These are phyloP conservation scores for Leontocebus nigricollis DNA, from an alignment of 2,797 vertebrate genomes.

Conservation along the genomic window DNA sequence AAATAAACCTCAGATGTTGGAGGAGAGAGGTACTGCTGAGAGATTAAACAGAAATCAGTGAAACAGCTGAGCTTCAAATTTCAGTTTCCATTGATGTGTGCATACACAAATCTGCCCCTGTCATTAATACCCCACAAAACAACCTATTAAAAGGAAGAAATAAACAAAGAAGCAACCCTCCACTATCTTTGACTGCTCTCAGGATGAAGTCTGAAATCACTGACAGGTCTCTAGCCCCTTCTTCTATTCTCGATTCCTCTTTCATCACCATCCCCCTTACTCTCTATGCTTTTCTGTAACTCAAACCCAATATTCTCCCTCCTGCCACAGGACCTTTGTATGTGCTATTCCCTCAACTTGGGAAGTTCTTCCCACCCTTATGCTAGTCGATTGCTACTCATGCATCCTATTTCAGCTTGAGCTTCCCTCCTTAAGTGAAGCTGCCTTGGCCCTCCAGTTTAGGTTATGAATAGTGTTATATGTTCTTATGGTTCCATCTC, in stretches of 20 bases:
- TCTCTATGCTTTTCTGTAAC: background rate
- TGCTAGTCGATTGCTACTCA: background rate
- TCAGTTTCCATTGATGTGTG: background rate
- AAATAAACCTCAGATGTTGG: constrained; percentile 56
- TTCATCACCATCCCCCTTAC: background rate
- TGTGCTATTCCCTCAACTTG: background rate
- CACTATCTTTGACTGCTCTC: background rate
- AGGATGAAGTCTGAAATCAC: background rate
- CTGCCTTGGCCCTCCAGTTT: background rate
- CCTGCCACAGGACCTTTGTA: background rate
- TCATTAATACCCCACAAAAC: background rate
- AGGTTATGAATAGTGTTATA: background rate
- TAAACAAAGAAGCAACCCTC: background rate
- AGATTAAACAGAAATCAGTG: constrained; percentile 19
- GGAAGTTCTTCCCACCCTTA: background rate
- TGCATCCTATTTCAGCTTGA: background rate
- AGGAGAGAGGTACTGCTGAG: background rate
- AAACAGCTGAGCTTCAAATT: constrained; percentile 61
- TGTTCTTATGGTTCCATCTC: background rate
- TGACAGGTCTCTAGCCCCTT: background rate
- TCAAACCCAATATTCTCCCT: background rate
- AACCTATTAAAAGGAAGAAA: background rate
- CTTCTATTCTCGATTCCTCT: background rate
- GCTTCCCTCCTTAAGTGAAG: background rate
- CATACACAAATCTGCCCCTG: background rate